Conservation (phyloP, 2,888 invertebrate species). For the Ditylenchus weischeri region DNA sequence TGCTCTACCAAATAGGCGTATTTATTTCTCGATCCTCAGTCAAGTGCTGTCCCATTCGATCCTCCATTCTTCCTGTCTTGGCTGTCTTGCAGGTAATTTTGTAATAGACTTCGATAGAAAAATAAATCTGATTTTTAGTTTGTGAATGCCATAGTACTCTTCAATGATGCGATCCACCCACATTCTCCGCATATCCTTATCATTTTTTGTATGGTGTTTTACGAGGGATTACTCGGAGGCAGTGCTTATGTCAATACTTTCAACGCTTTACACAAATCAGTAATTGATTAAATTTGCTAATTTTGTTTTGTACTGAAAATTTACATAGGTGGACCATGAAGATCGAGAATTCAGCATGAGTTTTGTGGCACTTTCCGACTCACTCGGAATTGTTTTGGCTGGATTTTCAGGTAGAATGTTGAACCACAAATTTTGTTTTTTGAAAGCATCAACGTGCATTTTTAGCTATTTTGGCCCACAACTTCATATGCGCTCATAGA, state of each 20-base stretch:
- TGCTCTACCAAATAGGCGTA: slow-evolving; percentile 69
- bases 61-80: slow-evolving; percentile 68
- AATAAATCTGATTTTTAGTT: slow-evolving; percentile 61
- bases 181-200: slow-evolving; percentile 71
- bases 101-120: neutral
- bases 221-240: slow-evolving; percentile 71
- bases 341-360: slow-evolving; percentile 70
- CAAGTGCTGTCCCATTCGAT: slow-evolving; percentile 63
- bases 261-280: slow-evolving; percentile 71
- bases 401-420: slow-evolving; percentile 67
- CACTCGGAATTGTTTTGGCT: slow-evolving; percentile 74
- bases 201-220: slow-evolving; percentile 68
- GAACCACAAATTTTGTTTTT: neutral
- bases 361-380: slow-evolving; percentile 73
- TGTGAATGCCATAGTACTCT: slow-evolving; percentile 68
- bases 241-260: slow-evolving; percentile 80
- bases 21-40: slow-evolving; percentile 44
- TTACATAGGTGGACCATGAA: slow-evolving; percentile 34
- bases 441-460: neutral
- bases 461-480: slow-evolving; percentile 65
- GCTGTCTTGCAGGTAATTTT: slow-evolving; percentile 68
- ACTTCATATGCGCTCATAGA: slow-evolving; percentile 67
- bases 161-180: slow-evolving; percentile 68
- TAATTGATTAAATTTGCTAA: slow-evolving; percentile 58
- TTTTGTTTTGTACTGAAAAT: slow-evolving; percentile 9